Base-by-base conservation (phyloP, 2,888 invertebrate genomes). In the Trichogramma evanescens region DNA sequence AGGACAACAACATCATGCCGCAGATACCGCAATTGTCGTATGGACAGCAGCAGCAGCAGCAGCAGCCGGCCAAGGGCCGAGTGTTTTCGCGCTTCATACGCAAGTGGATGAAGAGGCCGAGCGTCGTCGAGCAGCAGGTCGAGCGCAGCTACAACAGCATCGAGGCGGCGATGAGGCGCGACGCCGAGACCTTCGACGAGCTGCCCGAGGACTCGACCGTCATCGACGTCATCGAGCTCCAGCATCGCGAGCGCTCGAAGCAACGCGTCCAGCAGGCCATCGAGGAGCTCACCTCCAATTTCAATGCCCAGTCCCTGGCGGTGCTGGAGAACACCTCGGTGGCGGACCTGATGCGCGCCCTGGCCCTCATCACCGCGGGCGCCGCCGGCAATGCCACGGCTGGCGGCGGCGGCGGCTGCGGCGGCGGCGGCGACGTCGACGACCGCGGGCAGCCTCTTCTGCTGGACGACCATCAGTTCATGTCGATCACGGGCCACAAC, bases 281-380 rank as follows among this genome's bases (percentile, higher is more conserved):
- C 26, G 26, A 26, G 26, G 26, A 26, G 26, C 1, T 26, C 26
- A 26, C 26, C 26, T 2, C 26, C 1, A 26, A 26, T 26, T 2
- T 26, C 10, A 83, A 83, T 69, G 83, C 91, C 8, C 1, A 26
- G 26, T 26, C 26, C 26, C 26, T 26, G 2, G 26, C 1, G 26
- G 26, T 26, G 26, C 79, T 92, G 58, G 92, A 92, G 75, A 87
- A 90, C 69, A 92, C 92, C 0, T 89, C 91, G 38, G 82, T 93
- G 9, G 92, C 91, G 1, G 91, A 93, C 77, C 83, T 93, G 57
- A 82, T 93, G 40, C 81, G 91, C 59, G 91, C 90, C 0, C 78
- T 93, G 53, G 84, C 86, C n/a, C 80, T 91, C 41, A 85, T 85
- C 65, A 26, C 78, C 82, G 0, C 76, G 80, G 54, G 80, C 0